Evolutionary conservation across 2,113 vertebrate species (phyloP).

Genomic region (Aegithalos caudatus): DNA sequence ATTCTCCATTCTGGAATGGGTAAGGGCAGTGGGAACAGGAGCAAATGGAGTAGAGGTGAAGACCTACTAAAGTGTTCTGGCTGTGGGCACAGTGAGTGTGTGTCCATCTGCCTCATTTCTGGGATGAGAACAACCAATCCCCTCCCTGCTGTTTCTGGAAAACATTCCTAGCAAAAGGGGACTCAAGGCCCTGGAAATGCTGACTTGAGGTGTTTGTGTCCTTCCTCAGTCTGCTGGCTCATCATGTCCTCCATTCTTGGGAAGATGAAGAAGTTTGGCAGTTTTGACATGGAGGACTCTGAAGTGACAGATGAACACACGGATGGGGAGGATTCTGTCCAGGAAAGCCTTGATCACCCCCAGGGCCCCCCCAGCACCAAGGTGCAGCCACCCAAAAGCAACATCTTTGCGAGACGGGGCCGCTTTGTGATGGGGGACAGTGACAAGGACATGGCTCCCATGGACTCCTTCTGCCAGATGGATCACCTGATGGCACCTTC

Average conservation of each 20-base stretch:
- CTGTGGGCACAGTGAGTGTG: background rate
- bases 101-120: background rate
- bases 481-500: constrained; percentile 65
- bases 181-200: background rate
- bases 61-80: background rate
- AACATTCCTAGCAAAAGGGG: background rate
- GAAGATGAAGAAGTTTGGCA: constrained; percentile 80
- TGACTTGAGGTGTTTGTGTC: background rate
- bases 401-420: constrained; percentile 59
- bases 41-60: background rate
- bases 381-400: constrained; percentile 58
- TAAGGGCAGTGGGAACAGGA: background rate
- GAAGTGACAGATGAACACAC: constrained; percentile 60
- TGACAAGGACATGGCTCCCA: constrained; percentile 71
- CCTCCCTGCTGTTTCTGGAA: background rate
- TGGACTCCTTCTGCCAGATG: constrained; percentile 86
- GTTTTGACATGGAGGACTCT: constrained; percentile 66
- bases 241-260: constrained; percentile 56
- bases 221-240: constrained; percentile 17
- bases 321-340: constrained; percentile 61
- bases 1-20: background rate
- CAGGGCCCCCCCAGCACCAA: constrained; percentile 26
- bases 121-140: background rate
- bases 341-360: constrained; percentile 69
- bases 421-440: constrained; percentile 68